Conservation (phyloP, 2,888 invertebrate species). For the Chromoteleia sp. region DNA sequence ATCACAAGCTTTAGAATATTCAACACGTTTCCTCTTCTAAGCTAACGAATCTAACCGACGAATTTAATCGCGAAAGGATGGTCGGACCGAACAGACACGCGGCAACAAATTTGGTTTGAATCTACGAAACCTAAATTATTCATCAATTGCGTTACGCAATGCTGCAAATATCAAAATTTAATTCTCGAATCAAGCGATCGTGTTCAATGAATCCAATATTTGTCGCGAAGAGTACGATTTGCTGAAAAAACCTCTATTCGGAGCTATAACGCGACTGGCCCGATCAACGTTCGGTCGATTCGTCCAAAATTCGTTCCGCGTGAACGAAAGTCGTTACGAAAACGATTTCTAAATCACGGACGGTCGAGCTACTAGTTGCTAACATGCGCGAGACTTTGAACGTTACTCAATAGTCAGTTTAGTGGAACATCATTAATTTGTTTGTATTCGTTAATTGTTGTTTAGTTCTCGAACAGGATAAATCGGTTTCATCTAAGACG, state of each 20-base stretch:
- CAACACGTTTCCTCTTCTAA: conserved; percentile 7
- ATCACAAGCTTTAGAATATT: conserved; percentile 50
- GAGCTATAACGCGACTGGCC: not conserved
- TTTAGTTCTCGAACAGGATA: conserved; percentile 23
- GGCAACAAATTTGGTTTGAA: conserved; percentile 1
- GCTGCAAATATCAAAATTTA: too few relatives aligned
- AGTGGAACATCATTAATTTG: conserved; percentile 43
- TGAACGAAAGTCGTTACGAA: not conserved
- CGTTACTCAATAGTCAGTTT: conserved; percentile 21
- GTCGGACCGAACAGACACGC: conserved; percentile 32
- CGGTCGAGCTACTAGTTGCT: conserved; percentile 44
- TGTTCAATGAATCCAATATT: too few relatives aligned
- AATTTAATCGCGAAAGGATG: conserved; percentile 35
- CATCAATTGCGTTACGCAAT: too few relatives aligned
- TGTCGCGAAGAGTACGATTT: too few relatives aligned
- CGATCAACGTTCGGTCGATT: conserved; percentile 24
- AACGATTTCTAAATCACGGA: conserved; percentile 31
- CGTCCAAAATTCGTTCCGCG: not conserved
- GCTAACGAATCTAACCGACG: not conserved
- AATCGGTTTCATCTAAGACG: conserved; percentile 27
- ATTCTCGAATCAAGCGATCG: too few relatives aligned
- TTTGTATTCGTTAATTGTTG: conserved; percentile 14
- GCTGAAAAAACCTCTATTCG: too few relatives aligned
- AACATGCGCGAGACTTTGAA: conserved; percentile 47
- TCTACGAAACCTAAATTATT: too few relatives aligned